Evolutionary conservation across 2,113 vertebrate species (phyloP).

Genomic region (Hydrochoerus hydrochaeris): DNA sequence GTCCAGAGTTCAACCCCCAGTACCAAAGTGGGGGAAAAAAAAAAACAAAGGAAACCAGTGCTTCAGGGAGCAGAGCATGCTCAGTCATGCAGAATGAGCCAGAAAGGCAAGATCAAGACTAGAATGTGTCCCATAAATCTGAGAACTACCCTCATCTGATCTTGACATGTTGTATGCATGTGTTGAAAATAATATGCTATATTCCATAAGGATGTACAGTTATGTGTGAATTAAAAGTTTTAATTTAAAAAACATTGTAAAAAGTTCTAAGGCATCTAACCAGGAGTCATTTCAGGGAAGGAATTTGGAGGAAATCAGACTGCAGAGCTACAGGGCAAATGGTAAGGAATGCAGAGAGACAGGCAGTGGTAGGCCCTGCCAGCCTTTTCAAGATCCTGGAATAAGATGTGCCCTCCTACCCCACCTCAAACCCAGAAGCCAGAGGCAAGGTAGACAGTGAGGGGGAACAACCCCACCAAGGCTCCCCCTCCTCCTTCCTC

Average conservation of each 20-base stretch:
- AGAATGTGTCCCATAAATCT: background rate
- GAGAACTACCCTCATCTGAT: background rate
- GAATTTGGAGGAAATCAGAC: background rate
- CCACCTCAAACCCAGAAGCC: background rate
- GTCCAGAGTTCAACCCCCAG: background rate
- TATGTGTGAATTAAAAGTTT: background rate
- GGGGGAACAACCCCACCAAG: background rate
- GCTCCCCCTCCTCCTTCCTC: no score
- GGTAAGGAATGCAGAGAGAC: background rate
- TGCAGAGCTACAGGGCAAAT: rapidly evolving
- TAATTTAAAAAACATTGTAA: background rate
- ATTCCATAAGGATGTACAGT: background rate
- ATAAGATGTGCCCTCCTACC: background rate
- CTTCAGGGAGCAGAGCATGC: background rate
- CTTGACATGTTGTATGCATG: background rate
- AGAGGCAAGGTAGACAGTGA: rapidly evolving
- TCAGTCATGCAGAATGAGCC: rapidly evolving
- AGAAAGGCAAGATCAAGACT: background rate
- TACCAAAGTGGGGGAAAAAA: background rate
- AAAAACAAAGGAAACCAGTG: background rate
- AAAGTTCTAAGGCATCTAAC: background rate
- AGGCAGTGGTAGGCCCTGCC: no score
- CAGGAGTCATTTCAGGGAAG: background rate
- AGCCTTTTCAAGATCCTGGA: background rate
- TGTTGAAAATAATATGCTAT: background rate